Base-by-base conservation (phyloP, 1,140 invertebrate species). In the Pseudomyrmex dendroicus region DNA sequence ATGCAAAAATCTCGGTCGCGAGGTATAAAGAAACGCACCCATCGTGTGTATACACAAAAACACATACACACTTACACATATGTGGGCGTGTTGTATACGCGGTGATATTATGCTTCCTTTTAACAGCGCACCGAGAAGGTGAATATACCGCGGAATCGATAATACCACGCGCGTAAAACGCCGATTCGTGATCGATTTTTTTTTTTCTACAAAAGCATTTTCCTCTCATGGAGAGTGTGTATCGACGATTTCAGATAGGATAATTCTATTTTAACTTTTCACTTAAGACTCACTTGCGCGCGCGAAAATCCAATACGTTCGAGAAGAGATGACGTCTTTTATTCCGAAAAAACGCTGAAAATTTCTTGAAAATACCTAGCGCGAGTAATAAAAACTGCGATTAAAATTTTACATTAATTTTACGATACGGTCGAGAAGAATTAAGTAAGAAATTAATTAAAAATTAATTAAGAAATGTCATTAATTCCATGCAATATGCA, bases 121-220 rank as follows among this genome's bases (percentile, higher is more conserved):
- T 70, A 68, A 78, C 54, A 20, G 52, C 22, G 10, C 17, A 35
- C 35, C 35, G 35, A 12, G 17, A n/a, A 46, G 17, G 17, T 66
- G 74, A 78, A 78, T 52, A 78, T 35, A 78, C 74, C 17, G 50
- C 74, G 63, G 17, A 54, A 78, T 78, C 76, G 64, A 78, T 78
- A 78, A 35, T n/a, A 70, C 64, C 76, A 35, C 76, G 57, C 35
- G 5, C 35, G 35, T 35, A 78, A 78, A 78, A 70, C 64, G 44
- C 76, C 64, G 48, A 20, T 15, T 17, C 35, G 62, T 56, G 8
- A 66, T 44, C 74, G 20, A 44, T 48, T 22, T 57, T 20, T 13
- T 22, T 57, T 54, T 10, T 59, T 48, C 8, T 22, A 20, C 46
- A 44, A 76, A 66, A 44, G 25, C 22, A 72, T 61, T 48, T 73